phyloP scores from a whole-genome alignment of 2,888 invertebrate genomes.

The Caenorhabditis uteleia region DNA sequence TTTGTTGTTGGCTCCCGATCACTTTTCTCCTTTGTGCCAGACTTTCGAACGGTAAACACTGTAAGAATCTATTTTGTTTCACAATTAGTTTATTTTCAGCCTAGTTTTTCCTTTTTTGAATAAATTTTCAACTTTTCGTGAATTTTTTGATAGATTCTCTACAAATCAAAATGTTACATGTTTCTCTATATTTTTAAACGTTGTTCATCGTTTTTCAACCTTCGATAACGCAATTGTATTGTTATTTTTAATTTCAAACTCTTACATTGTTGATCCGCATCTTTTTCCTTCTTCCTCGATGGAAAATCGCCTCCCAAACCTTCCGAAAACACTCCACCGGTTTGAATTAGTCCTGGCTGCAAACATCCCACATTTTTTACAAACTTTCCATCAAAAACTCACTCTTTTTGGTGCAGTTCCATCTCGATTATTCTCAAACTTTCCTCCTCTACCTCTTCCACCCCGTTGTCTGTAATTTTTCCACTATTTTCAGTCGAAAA shows the following conservation, averaged over 20 bases:
- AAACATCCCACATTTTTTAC: no score
- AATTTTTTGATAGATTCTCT: no score
- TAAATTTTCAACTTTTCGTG: background rate
- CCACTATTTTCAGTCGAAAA: no score
- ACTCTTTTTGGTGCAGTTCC: constrained; percentile 21
- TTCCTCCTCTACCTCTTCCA: constrained; percentile 27
- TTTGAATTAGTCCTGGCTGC: constrained; percentile 47
- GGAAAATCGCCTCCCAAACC: constrained; percentile 37
- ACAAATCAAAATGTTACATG: no score
- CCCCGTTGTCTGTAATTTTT: no score
- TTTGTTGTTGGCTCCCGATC: no score
- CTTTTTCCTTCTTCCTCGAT: constrained; percentile 13
- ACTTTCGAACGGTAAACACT: background rate
- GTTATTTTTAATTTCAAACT: background rate
- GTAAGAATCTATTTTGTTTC: background rate
- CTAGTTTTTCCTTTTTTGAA: background rate
- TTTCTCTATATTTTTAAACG: no score
- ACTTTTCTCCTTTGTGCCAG: background rate
- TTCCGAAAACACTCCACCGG: constrained; percentile 48
- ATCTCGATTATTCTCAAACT: constrained; percentile 5
- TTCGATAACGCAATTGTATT: no score
- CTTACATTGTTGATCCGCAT: constrained; percentile 20
- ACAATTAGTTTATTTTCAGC: background rate
- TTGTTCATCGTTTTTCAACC: no score
- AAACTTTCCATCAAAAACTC: background rate